Base-by-base conservation (phyloP, 2,888 invertebrate species). In the Sesia bembeciformis region DNA sequence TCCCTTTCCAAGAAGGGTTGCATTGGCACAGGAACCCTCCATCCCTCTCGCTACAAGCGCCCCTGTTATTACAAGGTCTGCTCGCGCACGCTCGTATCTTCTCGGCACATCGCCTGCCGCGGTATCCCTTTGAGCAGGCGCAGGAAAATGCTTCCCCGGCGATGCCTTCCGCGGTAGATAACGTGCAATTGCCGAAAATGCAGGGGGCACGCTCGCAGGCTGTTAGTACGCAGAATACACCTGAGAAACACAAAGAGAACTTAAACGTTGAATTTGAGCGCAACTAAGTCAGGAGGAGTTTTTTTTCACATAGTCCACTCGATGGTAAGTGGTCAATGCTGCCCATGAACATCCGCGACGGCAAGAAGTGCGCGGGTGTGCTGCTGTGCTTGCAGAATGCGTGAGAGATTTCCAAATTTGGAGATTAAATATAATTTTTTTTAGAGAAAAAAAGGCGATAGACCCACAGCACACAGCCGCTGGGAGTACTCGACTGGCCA, bases 171-270 rank as follows among this genome's bases (percentile, higher is more conserved):
- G 54, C 58, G 1, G 62, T 56, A 3, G 87, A 86, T 52, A 93
- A 77, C 49, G 91, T 84, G 66, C 94, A 94, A 62, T 90, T 90
- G 3, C 94, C 94, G 72, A 91, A 93, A 5, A 91, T 81, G 76
- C 94, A 94, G 0, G 93, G 93, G 5, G 93, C 92, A 50, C 93
- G 80, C 69, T 95, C 95, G 81, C 95, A 96, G 52, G 93, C 91
- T 3, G 93, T 94, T 53, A 94, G 83, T 38, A 93, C 92, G 76
- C 96, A 96, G 78, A 96, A 94, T 60, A 94, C 86, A 42, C 95
- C 94, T 94, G 78, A 0, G 42, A 5, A 42, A 42, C 2, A 42
- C 1, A 7, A 7, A 5, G 42, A 5, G 7, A 42, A 42, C 42
- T 1, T 7, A 42, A 6, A 6, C 3, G 7, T 42, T 42, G 42